A percentile compares a stretch with the other conserved stretches of the same genome.
Conservation (phyloP, 1,140 invertebrate genomes). For the Cardiocondyla obscurior region DNA sequence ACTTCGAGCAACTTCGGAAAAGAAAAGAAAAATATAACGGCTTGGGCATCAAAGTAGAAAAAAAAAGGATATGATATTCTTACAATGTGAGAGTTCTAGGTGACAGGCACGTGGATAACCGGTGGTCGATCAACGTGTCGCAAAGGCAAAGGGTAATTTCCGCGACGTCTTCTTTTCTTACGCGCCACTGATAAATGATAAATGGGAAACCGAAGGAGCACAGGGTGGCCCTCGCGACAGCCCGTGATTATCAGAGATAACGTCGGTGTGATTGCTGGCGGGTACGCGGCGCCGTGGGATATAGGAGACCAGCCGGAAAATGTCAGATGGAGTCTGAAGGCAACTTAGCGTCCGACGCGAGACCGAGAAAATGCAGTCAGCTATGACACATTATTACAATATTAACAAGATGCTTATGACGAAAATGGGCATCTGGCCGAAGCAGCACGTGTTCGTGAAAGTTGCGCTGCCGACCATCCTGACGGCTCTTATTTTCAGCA, state of each 20-base stretch:
- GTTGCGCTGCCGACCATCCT: neutral
- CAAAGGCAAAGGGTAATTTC: neutral
- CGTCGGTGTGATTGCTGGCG: neutral
- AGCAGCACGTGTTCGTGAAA: neutral
- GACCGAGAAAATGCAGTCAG: conserved; percentile 16
- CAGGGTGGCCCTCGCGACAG: neutral
- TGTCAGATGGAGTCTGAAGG: neutral
- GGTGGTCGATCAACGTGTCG: neutral
- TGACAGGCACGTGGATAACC: neutral
- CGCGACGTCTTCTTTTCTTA: neutral
- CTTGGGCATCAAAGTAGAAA: no score
- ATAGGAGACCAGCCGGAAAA: neutral
- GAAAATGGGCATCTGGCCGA: conserved; percentile 7
- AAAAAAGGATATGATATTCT: neutral
- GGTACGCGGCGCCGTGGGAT: neutral
- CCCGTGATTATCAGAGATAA: neutral
- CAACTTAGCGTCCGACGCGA: neutral
- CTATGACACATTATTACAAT: conserved; percentile 3
- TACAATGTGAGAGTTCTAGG: neutral
- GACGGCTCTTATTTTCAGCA: neutral
- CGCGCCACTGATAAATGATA: no score
- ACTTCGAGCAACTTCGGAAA: neutral
- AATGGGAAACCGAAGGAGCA: neutral
- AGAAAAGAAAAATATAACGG: no score
- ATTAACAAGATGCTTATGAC: conserved; percentile 14